A percentile compares a stretch with the other conserved stretches of the same genome.
These are phyloP conservation scores for Drosophila merina DNA, from an alignment of 2,888 invertebrate species.

Conservation along the genomic window DNA sequence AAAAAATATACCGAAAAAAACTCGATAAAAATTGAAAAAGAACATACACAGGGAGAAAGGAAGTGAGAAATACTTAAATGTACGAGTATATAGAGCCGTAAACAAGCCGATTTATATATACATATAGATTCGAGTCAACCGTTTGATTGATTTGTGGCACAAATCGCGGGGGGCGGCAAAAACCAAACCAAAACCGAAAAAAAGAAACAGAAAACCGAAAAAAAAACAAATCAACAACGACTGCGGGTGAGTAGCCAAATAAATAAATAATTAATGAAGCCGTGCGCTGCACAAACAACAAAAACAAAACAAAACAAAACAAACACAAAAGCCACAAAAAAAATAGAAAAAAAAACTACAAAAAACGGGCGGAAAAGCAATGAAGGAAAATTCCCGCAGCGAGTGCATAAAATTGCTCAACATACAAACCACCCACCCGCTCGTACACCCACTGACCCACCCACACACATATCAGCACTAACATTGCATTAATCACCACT, in stretches of 20 bases:
- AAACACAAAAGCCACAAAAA: constrained; percentile 12
- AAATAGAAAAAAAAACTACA: neutral
- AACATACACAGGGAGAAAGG: constrained; percentile 24
- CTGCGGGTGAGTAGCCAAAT: constrained; percentile 62
- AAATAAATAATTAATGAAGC: constrained; percentile 69
- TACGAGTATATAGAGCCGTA: constrained; percentile 5
- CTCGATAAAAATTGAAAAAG: constrained; percentile 23
- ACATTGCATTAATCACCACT: constrained; percentile 49
- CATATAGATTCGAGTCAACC: constrained; percentile 15
- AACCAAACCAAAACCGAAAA: constrained; percentile 11
- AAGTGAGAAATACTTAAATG: constrained; percentile 14
- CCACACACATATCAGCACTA: constrained; percentile 13
- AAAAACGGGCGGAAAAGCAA: constrained; percentile 7
- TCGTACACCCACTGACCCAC: neutral
- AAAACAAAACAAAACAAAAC: constrained; percentile 9
- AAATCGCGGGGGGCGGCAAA: constrained; percentile 10
- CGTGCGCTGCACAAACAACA: constrained; percentile 47
- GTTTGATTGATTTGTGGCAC: constrained; percentile 69
- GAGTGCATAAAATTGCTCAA: constrained; percentile 31
- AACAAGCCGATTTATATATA: constrained; percentile 21
- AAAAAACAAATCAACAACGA: constrained; percentile 27
- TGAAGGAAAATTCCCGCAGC: constrained; percentile 34
- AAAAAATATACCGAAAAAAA: neutral
- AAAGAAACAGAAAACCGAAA: no score
- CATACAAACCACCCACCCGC: constrained; percentile 5